These are phyloP conservation scores for Sclerodermus sp. DNA, from an alignment of 2,888 invertebrate genomes.

Conservation along the genomic window DNA sequence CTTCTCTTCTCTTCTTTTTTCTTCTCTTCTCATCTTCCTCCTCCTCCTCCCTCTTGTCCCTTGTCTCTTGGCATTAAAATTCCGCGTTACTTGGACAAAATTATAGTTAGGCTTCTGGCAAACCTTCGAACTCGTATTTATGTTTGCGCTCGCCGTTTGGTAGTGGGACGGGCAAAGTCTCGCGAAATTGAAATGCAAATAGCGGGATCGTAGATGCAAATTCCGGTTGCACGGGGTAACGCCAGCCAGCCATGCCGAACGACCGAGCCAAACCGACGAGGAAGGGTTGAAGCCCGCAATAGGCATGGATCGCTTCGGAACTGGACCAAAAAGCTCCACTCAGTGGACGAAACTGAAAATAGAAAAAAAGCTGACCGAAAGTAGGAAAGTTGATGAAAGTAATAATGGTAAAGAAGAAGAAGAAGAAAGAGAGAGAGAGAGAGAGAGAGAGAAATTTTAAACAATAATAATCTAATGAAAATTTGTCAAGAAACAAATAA, in stretches of 20 bases:
- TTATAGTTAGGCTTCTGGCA: conserved; percentile 17
- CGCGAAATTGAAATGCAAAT: conserved; percentile 58
- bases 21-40: no score
- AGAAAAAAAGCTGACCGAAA: background rate
- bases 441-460: conserved; percentile 13
- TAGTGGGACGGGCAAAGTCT: conserved; percentile 43
- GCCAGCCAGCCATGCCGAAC: conserved; percentile 40
- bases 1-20: no score
- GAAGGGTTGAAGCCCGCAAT: background rate
- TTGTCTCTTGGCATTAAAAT: no score
- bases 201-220: conserved; percentile 56
- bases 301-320: conserved; percentile 15
- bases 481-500: conserved; percentile 10
- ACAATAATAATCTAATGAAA: no score
- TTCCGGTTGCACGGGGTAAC: conserved; percentile 53
- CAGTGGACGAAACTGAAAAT: no score
- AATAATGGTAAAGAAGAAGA: conserved; percentile 3
- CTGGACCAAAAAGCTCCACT: conserved; percentile 34
- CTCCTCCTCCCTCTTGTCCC: no score
- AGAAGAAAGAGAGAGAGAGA: background rate
- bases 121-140: conserved; percentile 50
- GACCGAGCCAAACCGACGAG: conserved; percentile 16
- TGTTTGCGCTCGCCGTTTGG: conserved; percentile 53
- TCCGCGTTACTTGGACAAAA: no score
- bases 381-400: conserved; percentile 6